phyloP scores from a whole-genome alignment of 2,888 invertebrate genomes.

The Empis livida region DNA sequence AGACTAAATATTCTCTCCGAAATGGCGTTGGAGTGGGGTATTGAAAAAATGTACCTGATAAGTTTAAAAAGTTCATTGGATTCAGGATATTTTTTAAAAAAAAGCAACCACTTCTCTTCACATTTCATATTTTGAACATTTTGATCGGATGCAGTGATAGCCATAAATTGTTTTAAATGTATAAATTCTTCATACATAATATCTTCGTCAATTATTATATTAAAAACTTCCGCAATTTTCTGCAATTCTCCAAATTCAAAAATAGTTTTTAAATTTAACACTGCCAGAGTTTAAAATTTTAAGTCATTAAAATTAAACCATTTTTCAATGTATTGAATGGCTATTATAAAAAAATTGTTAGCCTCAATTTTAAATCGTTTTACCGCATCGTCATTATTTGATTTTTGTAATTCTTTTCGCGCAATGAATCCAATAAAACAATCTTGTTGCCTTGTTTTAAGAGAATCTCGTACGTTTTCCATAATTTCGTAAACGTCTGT shows the following conservation, averaged over 20 bases:
- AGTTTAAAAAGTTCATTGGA: neutral
- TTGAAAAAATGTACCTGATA: neutral
- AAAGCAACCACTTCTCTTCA: neutral
- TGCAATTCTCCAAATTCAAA: neutral
- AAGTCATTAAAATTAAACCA: neutral
- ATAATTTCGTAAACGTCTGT: conserved; percentile 1
- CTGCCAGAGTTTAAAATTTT: neutral
- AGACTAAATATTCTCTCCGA: neutral
- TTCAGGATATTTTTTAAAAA: neutral
- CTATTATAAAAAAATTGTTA: neutral
- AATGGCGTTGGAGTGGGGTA: neutral
- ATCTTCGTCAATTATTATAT: neutral
- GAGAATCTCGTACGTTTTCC: conserved; percentile 1
- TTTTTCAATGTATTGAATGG: neutral
- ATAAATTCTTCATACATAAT: neutral
- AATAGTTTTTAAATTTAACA: neutral
- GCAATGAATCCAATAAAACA: neutral
- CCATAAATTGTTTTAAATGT: neutral
- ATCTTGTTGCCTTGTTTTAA: conserved; percentile 1
- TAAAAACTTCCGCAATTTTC: neutral
- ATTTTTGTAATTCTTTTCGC: neutral
- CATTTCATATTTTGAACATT: neutral
- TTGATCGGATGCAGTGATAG: neutral
- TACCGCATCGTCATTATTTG: neutral
- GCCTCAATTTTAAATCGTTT: neutral